Percentiles rank a stretch among this genome's conserved stretches.
These are phyloP conservation scores for Periparus ater DNA, from an alignment of 2,797 vertebrate species.

Conservation along the genomic window DNA sequence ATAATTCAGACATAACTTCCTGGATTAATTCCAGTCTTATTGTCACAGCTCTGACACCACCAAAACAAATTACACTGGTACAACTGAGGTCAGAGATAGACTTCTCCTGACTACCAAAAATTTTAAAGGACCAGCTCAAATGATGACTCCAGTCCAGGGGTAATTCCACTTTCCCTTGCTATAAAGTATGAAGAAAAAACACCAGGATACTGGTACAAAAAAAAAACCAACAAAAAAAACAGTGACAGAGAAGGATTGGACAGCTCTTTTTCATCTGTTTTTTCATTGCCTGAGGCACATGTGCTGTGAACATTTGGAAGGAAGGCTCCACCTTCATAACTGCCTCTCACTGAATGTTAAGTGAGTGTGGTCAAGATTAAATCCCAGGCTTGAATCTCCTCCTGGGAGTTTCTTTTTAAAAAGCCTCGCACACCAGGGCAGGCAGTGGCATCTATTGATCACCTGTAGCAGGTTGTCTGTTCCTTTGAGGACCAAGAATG, in stretches of 20 bases:
- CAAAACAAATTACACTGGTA: background rate
- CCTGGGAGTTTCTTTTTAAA: constrained; percentile 16
- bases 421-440: background rate
- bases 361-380: background rate
- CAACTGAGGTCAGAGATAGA: background rate
- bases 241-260: background rate
- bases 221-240: background rate
- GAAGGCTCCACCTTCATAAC: background rate
- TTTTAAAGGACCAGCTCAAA: background rate
- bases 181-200: background rate
- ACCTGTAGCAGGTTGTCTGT: constrained; percentile 5
- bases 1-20: background rate
- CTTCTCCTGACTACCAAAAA: background rate
- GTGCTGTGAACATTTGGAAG: background rate
- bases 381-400: background rate
- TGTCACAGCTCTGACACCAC: background rate
- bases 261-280: background rate
- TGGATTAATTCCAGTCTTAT: background rate
- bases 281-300: background rate
- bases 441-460: constrained; percentile 47
- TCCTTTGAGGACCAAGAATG: background rate
- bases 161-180: background rate
- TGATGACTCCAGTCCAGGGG: background rate
- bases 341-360: background rate
- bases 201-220: rapidly evolving